phyloP scores from a whole-genome alignment of 1,140 invertebrate genomes.

The Brachionus asplanchnoidis region DNA sequence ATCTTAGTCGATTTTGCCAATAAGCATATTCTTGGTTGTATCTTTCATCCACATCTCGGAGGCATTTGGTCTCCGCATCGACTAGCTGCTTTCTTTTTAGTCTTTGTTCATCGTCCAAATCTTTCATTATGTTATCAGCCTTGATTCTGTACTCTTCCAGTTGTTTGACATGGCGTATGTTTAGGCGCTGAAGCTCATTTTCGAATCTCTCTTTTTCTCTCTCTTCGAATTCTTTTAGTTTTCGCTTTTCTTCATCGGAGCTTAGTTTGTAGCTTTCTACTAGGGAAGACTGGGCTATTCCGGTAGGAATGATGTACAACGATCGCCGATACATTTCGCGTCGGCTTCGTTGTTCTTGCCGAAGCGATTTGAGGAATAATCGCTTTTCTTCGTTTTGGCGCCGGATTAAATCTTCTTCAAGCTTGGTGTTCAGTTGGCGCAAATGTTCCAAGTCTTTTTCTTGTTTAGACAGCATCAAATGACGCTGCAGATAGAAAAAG shows the following conservation, averaged over 20 bases:
- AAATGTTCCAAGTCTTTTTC: slow-evolving; percentile 41
- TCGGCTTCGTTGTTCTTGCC: slow-evolving; percentile 39
- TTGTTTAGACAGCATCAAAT: slow-evolving; percentile 34
- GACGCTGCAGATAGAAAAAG: slow-evolving; percentile 39
- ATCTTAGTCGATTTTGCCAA: slow-evolving; percentile 32
- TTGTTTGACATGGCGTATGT: slow-evolving; percentile 23
- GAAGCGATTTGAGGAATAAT: slow-evolving; percentile 17
- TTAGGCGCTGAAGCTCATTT: slow-evolving; percentile 27
- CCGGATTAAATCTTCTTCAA: slow-evolving; percentile 38
- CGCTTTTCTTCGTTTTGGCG: slow-evolving; percentile 41
- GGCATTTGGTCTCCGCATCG: slow-evolving; percentile 35
- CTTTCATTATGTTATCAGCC: slow-evolving; percentile 41
- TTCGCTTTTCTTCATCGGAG: slow-evolving; percentile 29
- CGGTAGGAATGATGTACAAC: neutral
- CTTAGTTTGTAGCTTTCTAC: neutral
- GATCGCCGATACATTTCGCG: slow-evolving; percentile 34
- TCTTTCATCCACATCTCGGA: slow-evolving; percentile 25
- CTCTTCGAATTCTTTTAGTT: slow-evolving; percentile 38
- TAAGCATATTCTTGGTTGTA: slow-evolving; percentile 40
- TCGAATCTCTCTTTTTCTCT: slow-evolving; percentile 41
- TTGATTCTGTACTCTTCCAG: slow-evolving; percentile 30
- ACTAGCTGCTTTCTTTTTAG: slow-evolving; percentile 36
- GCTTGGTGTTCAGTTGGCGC: slow-evolving; percentile 25
- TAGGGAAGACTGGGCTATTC: neutral
- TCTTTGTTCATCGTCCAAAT: slow-evolving; percentile 39